Base-by-base conservation (phyloP, 2,113 vertebrate genomes). In the Scytalopus superciliaris region DNA sequence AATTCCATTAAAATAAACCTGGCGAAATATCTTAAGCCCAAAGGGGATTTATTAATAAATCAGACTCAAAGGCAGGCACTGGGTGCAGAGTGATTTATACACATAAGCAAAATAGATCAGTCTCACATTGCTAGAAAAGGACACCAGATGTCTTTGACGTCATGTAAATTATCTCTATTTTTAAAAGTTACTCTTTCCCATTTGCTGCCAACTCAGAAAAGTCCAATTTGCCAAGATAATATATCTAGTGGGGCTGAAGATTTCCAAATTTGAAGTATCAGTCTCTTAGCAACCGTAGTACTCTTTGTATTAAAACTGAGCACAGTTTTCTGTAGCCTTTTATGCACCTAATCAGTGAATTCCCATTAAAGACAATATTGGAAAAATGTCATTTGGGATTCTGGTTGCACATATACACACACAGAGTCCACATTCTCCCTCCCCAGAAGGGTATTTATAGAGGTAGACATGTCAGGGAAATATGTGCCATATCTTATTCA, bases 281-380 rank as follows among this genome's bases (percentile, higher is more conserved):
- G 97, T 97, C 96, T 96, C 97, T 84, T 97, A 97, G 97, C 97
- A 98, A 98, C 97, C 77, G 77, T 90, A 94, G 85, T 97, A 91
- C 93, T 95, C 97, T 96, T 67, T 97, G 96, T 97, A 83, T 97
- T 84, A 94, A 93, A 95, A 68, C 80, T 22, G 60, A 92, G 94
- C 93, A 80, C 64, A 95, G 22, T 74, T 70, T 92, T 64, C 91
- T 72, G 45, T 37, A 87, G 79, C 96, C 83, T 73, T 85, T 86
- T 56, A 85, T 88, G 88, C 90, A 92, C 95, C 91, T 93, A 60
- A 95, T 95, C 91, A 85, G 85, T n/a, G 18, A 87, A 84, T 70
- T 88, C 76, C 83, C 75, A 47, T 87, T 93, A 97, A 93, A 93
- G 69, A 83, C 68, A 82, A 64, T 37, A 64, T 33, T 72, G 76